Base-by-base conservation (phyloP, 92 coral and sea anemone genomes). In the Parazoanthus swiftii region DNA sequence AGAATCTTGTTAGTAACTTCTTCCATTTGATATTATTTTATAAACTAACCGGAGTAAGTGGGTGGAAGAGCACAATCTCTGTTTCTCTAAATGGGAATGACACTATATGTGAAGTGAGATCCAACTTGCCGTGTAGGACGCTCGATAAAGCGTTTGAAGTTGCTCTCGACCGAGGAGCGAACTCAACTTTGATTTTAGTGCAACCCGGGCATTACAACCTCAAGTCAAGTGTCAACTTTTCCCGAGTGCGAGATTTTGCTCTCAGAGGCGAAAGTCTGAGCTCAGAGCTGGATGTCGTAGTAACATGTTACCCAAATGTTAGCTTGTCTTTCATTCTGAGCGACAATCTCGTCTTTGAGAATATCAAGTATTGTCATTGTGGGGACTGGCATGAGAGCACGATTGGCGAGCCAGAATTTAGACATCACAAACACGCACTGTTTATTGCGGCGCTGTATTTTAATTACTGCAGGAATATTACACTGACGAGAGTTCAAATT, bases 371-470 rank as follows among this genome's bases (percentile, higher is more conserved):
- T 8, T 79, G 38, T 16, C 46, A 85, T 14, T 91, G 93, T 65
- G 93, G 93, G 14, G 87, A 80, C 21, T 91, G 91, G 93, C 83
- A 75, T 46, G 43, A 26, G 8, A 85, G 89, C 65, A 29, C 88
- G 7, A 85, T 89, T 76, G 59, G 43, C 26, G 86, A 89, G 14
- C 71, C 81, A 46, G 74, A 85, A 54, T 85, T 90, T 39, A 76
- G 9, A 5, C 79, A 76, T 76, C 93, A 93, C 23, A 80, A 29
- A n/a, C 84, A 89, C 67, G 93, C 91, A 29, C 71, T 78, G 54
- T 96, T 95, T 88, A 85, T 91, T 46, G 23, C 93, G 3, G 97
- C 95, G 11, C 71, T 96, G 54, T 93, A 86, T 83, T 92, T 96
- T 79, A 92, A 92, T 73, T 95, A 96, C 81, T 96, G 99, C 77